These are phyloP conservation scores for Onychostruthus taczanowskii DNA, from an alignment of 2,113 vertebrate species.

Conservation along the genomic window DNA sequence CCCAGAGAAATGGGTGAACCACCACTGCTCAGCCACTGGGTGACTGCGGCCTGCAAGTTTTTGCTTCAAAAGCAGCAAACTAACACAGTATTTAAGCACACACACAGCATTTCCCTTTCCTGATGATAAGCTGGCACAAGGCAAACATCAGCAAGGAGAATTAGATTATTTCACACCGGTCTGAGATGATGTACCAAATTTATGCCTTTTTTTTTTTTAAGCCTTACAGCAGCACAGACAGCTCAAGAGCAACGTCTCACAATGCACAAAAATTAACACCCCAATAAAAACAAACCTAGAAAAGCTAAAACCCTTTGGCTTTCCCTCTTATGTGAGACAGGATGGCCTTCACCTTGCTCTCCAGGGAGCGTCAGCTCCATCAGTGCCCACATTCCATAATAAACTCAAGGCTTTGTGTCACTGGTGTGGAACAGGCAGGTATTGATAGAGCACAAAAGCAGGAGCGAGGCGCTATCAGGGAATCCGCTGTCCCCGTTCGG, in stretches of 20 bases:
- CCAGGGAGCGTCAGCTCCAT: neutral
- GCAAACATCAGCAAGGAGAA: neutral
- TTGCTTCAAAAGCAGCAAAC: neutral
- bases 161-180: accelerated
- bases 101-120: neutral
- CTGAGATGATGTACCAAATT: neutral
- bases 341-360: neutral
- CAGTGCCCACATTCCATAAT: neutral
- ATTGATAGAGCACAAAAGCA: neutral
- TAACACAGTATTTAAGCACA: neutral
- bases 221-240: neutral
- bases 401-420: neutral
- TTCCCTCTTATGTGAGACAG: neutral
- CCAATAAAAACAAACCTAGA: neutral
- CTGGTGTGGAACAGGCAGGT: neutral
- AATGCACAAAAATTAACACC: neutral
- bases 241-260: neutral
- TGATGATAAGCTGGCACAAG: neutral
- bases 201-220: neutral
- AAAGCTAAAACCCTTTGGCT: neutral
- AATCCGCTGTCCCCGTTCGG: neutral
- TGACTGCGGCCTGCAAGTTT: neutral
- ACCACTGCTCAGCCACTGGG: neutral
- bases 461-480: neutral
- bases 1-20: neutral